phyloP scores from a whole-genome alignment of 2,888 invertebrate genomes.

The Matsumyia berberina region DNA sequence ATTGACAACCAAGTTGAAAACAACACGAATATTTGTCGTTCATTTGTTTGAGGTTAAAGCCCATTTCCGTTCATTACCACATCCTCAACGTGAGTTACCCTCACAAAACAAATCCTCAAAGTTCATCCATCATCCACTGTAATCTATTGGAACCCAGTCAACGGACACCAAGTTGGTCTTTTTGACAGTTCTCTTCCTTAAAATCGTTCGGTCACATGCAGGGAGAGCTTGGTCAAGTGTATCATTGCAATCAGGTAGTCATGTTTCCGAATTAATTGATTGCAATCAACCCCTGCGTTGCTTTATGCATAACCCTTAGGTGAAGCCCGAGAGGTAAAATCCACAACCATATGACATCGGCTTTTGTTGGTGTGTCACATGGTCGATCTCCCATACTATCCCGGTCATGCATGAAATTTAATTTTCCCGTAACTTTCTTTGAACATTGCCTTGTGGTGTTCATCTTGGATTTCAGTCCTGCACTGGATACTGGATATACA shows the following conservation, averaged over 20 bases:
- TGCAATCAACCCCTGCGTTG: constrained; percentile 15
- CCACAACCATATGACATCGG: not conserved
- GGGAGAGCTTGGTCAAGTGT: constrained; percentile 24
- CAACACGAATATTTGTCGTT: constrained; percentile 7
- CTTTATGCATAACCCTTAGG: constrained; percentile 17
- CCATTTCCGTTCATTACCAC: constrained; percentile 15
- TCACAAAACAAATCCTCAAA: not conserved
- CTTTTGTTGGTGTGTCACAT: constrained; percentile 36
- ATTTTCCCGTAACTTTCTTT: constrained; percentile 20
- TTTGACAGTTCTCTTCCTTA: constrained; percentile 15
- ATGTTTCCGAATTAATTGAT: constrained; percentile 46
- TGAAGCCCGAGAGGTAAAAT: not conserved
- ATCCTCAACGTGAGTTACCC: not conserved
- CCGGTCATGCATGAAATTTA: constrained; percentile 32
- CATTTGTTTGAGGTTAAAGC: not conserved
- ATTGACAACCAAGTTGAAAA: constrained; percentile 6
- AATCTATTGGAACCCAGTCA: not conserved
- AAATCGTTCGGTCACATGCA: constrained; percentile 5
- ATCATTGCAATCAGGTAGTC: constrained; percentile 27
- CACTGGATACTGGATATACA: not conserved
- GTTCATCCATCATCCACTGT: not conserved
- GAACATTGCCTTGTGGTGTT: not conserved
- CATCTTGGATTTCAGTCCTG: not conserved
- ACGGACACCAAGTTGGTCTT: not conserved
- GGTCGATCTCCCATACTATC: constrained; percentile 5